These are phyloP conservation scores for Mus minutoides DNA, from an alignment of 2,797 vertebrate species.

Conservation along the genomic window DNA sequence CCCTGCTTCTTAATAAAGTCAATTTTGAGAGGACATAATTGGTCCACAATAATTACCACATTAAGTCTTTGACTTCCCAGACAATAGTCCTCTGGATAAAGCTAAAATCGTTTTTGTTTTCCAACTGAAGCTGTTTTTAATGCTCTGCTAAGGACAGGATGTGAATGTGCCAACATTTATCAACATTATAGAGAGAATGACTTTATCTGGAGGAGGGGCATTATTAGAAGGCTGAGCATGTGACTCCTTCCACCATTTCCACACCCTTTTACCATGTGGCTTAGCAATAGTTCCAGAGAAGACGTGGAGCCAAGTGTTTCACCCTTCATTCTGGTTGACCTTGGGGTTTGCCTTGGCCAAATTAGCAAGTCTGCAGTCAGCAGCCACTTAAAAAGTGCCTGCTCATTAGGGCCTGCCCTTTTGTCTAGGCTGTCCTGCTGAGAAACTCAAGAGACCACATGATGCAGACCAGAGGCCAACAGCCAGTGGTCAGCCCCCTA, in stretches of 20 bases:
- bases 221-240: background rate
- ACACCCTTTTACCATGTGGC: background rate
- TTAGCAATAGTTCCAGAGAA: background rate
- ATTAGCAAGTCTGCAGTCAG: background rate
- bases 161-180: background rate
- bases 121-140: background rate
- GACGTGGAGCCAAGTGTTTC: background rate
- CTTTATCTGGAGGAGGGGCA: background rate
- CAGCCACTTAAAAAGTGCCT: background rate
- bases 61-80: slow-evolving; percentile 8
- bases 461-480: background rate
- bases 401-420: background rate
- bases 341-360: background rate
- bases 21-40: background rate
- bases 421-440: background rate
- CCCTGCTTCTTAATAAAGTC: background rate
- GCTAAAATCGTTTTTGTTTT: background rate
- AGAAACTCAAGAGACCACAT: background rate
- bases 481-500: background rate
- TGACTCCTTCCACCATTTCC: background rate
- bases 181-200: background rate
- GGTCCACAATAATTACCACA: background rate
- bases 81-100: background rate
- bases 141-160: background rate
- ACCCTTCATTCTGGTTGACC: background rate